A percentile compares a stretch with the other conserved stretches of the same genome.
Conservation (phyloP, 2,888 invertebrate species). For the Mythimna vitellina region DNA sequence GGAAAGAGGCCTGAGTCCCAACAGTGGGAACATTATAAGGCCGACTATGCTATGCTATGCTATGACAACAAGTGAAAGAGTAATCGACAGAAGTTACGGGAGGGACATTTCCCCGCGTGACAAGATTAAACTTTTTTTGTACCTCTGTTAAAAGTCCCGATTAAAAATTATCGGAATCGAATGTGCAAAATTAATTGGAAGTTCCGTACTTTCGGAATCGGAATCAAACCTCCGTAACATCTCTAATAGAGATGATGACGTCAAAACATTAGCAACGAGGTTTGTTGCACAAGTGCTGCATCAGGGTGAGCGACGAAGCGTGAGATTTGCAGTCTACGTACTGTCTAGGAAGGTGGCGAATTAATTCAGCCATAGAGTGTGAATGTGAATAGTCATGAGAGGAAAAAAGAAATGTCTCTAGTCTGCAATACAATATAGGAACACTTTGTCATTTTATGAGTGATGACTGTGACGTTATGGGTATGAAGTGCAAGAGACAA, state of each 20-base stretch:
- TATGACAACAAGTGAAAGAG: no score
- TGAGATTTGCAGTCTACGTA: background rate
- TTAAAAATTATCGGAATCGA: no score
- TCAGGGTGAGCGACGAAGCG: conserved; percentile 15
- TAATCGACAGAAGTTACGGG: no score
- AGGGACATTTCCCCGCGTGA: no score
- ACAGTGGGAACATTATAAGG: no score
- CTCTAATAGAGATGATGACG: background rate
- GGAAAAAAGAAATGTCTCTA: background rate
- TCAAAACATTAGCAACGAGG: background rate
- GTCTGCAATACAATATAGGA: background rate
- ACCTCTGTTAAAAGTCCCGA: no score
- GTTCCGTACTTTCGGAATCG: no score
- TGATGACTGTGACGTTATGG: background rate
- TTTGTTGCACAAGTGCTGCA: background rate
- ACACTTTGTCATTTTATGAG: background rate
- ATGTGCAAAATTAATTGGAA: no score
- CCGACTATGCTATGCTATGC: no score
- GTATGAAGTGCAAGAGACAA: background rate
- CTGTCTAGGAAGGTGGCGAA: background rate
- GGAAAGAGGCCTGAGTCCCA: no score
- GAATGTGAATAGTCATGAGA: background rate
- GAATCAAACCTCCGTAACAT: background rate
- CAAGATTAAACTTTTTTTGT: no score
- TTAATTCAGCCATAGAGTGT: background rate